phyloP scores from a whole-genome alignment of 2,113 vertebrate genomes.

The Sigmodon hispidus region DNA sequence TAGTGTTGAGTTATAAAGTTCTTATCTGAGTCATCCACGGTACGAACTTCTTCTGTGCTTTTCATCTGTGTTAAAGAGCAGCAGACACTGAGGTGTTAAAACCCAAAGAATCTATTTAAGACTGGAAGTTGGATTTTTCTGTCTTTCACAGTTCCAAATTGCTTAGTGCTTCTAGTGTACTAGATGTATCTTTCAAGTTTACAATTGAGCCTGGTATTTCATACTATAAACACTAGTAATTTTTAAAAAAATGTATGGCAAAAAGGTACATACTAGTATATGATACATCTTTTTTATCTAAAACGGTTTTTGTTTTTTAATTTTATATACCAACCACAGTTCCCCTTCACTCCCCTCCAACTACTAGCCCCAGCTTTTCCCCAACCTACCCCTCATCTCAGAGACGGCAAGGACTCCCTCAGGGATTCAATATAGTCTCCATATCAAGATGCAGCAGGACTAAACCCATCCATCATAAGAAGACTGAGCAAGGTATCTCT shows the following conservation, averaged over 20 bases:
- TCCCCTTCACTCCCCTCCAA: too few species aligned
- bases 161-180: neutral
- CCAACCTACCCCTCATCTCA: too few species aligned
- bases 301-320: too few species aligned
- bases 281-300: neutral
- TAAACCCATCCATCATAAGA: too few species aligned
- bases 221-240: neutral
- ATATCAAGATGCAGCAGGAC: too few species aligned
- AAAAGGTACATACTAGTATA: neutral
- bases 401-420: too few species aligned
- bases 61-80: neutral
- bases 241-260: constrained; percentile 39
- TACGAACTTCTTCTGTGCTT: constrained; percentile 14
- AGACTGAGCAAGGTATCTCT: too few species aligned
- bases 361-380: too few species aligned
- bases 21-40: constrained; percentile 19
- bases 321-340: too few species aligned
- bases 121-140: neutral
- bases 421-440: too few species aligned
- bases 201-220: neutral
- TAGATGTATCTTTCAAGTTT: neutral
- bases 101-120: neutral
- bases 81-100: neutral
- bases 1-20: constrained; percentile 17
- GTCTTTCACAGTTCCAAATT: constrained; percentile 5